Base-by-base conservation (phyloP, 1,140 invertebrate species). In the Rhynchophorus ferrugineus region DNA sequence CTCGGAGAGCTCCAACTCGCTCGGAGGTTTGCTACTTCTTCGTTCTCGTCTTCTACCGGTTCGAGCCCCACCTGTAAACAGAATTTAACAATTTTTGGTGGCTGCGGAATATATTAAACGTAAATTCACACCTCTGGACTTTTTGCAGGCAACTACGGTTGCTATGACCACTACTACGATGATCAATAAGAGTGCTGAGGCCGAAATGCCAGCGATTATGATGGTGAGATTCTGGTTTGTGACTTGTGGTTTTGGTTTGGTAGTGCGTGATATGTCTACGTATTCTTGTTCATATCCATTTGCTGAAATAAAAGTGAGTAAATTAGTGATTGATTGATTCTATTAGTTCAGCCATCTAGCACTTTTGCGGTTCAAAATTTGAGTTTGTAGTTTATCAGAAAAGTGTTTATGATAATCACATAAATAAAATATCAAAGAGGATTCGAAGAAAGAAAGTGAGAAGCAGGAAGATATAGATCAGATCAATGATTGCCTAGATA, bases 1-100 rank as follows among this genome's bases (percentile, higher is more conserved):
- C 19, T 69, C 68, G 2, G 66, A 65, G 13, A 68, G 45, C 44
- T 69, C 68, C 33, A 66, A 53, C 14, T 68, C 65, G 7, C 68
- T 66, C 9, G 61, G 59, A 20, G 65, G 61, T 56, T 64, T 66
- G 35, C 63, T 63, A 20, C 53, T 59, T 16, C 48, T 51, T 22
- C 59, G 56, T 11, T 44, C 22, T 24, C 58, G 44, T 14, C 57
- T 49, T 22, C 34, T 18, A n/a, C n/a, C n/a, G n/a, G 0, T 44
- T 16, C 51, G 17, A 19, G n/a, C n/a, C n/a, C n/a, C n/a, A n/a
- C n/a, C n/a, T n/a, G 46, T n/a, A n/a, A n/a, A n/a, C n/a, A n/a
- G n/a, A n/a, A n/a, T n/a, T n/a, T n/a, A n/a, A n/a, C n/a, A n/a
- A n/a, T n/a, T n/a, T n/a, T n/a, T n/a, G n/a, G n/a, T n/a, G n/a